These are phyloP conservation scores for Hemicrepidius hirtus DNA, from an alignment of 2,888 invertebrate species.

Conservation along the genomic window DNA sequence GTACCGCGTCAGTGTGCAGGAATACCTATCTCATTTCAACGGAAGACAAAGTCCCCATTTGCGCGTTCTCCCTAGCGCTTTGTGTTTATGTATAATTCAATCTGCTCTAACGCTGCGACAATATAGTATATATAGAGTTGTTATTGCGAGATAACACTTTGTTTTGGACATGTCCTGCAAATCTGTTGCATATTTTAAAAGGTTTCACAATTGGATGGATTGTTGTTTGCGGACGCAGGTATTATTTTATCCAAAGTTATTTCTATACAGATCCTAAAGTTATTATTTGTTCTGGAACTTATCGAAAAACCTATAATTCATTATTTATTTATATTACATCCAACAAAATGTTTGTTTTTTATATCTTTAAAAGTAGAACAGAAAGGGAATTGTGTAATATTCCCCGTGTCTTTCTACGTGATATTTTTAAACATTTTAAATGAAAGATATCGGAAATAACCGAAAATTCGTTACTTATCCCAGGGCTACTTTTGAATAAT, in stretches of 20 bases:
- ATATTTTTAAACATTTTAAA: no score
- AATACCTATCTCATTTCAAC: slow-evolving; percentile 23
- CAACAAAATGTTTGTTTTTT: no score
- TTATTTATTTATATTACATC: no score
- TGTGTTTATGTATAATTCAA: slow-evolving; percentile 38
- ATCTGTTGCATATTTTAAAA: slow-evolving; percentile 31
- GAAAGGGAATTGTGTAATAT: no score
- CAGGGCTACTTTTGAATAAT: no score
- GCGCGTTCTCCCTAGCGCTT: slow-evolving; percentile 21
- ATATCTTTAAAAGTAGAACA: no score
- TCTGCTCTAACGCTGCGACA: slow-evolving; percentile 25
- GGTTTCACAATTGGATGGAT: not conserved
- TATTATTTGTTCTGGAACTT: no score
- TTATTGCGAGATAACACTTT: slow-evolving; percentile 37
- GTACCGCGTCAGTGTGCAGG: not conserved
- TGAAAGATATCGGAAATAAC: no score
- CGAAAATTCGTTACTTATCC: no score
- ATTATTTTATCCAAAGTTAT: not conserved
- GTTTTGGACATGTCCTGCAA: slow-evolving; percentile 29
- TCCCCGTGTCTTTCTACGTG: no score
- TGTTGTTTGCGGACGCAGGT: not conserved
- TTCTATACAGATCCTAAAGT: no score
- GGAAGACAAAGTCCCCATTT: slow-evolving; percentile 18
- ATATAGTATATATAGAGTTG: slow-evolving; percentile 13
- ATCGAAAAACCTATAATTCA: no score